phyloP scores from a whole-genome alignment of 2,797 vertebrate genomes.

The Mycteria americana region DNA sequence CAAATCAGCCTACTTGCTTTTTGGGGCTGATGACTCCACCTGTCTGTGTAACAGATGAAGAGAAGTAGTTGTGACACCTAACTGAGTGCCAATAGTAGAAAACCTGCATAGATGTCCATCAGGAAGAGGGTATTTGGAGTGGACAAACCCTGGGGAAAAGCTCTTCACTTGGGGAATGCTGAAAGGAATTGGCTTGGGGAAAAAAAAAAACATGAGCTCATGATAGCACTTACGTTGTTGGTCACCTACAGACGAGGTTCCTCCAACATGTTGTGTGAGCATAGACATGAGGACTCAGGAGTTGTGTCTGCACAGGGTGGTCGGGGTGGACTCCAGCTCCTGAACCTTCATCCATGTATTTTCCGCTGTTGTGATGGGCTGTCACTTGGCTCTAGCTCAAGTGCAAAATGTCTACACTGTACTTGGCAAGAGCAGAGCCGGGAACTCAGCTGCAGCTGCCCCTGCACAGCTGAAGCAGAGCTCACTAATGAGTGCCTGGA shows the following conservation, averaged over 20 bases:
- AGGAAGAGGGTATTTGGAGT: not conserved
- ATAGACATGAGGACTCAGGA: not conserved
- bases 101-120: not conserved
- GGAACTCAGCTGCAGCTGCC: not conserved
- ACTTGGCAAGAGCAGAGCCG: not conserved
- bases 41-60: not conserved
- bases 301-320: not conserved
- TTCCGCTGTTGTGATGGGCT: not conserved
- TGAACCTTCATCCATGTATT: not conserved
- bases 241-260: not conserved
- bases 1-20: not conserved
- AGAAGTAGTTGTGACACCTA: not conserved
- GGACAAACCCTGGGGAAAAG: not conserved
- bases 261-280: not conserved
- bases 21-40: not conserved
- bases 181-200: not conserved
- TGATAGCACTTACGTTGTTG: fast-evolving
- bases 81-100: not conserved
- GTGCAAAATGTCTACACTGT: not conserved
- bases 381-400: not conserved
- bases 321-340: not conserved
- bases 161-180: not conserved
- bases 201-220: fast-evolving
- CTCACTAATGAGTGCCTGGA: not conserved
- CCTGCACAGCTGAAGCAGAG: not conserved